Evolutionary conservation across 2,113 vertebrate genomes (phyloP), one percentile per base, ranked within the genome.

Genomic region (Clarias macrocephalus): DNA sequence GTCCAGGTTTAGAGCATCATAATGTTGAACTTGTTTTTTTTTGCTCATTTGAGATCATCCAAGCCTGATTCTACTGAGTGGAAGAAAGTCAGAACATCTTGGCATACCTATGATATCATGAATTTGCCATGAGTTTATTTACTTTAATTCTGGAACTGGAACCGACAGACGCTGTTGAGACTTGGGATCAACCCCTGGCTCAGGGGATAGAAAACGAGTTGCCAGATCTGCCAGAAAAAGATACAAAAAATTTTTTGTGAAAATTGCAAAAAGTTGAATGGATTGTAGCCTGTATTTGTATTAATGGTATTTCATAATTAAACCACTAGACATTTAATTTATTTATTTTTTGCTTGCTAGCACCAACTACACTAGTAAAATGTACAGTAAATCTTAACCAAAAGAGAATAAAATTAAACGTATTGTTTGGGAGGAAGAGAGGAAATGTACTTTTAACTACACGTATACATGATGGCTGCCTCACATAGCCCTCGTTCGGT

Each of bases 21-120:
- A 80, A 37, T 80, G 56, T 80, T 59, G 79, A 80, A 80, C 56
- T 23, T 80, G 79, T 60, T 80, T 4, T 80, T 4, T 19, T 59
- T 80, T 80, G 79, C 56, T 80, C 56, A 80, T 80, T 80, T 80
- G 30, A 57, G 30, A 37, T 80, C 1, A 12, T 19, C n/a, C 1
- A 9, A 3, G 48, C 48, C 48, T 23, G 33, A 8, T 23, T 48
- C 37, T 42, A 13, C 19, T 28, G 75, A 28, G 15, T 18, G 15
- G n/a, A n/a, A 54, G 21, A 52, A 11, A n/a, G 6, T 25, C 15
- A 11, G 23, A 23, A 13, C 2, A 13, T 5, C 3, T 52, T 42
- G 19, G n/a, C 72, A 52, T 12, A 25, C 72, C 11, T 13, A 13
- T 15, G 42, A 76, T 11, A 48, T 75, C 37, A 75, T 10, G 3